These are phyloP conservation scores for Epicampocera succincta DNA, from an alignment of 2,888 invertebrate genomes.

Conservation along the genomic window DNA sequence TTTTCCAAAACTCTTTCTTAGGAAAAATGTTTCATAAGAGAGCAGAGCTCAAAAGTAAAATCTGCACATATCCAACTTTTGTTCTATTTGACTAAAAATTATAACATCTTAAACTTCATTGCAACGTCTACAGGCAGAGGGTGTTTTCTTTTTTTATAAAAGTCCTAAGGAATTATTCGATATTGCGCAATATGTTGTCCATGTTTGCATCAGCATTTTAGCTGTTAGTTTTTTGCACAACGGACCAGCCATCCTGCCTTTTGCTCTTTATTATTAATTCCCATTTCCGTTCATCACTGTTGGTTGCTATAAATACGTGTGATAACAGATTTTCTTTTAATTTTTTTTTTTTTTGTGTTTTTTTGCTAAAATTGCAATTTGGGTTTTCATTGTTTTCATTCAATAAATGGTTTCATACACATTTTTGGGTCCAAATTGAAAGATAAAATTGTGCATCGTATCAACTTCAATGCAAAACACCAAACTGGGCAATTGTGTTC, in stretches of 20 bases:
- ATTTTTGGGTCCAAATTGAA: slow-evolving; percentile 53
- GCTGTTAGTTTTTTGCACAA: slow-evolving; percentile 3
- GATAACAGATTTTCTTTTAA: slow-evolving; percentile 1
- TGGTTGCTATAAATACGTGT: slow-evolving; percentile 4
- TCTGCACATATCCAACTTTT: no score
- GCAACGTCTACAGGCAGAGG: no score
- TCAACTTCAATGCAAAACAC: slow-evolving; percentile 35
- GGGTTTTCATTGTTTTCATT: slow-evolving; percentile 65
- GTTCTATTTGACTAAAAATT: no score
- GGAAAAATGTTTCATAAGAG: no score
- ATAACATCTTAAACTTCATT: no score
- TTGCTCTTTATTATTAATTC: slow-evolving; percentile 13
- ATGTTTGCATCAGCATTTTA: slow-evolving; percentile 63
- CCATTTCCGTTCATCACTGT: slow-evolving; percentile 12
- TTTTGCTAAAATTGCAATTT: slow-evolving; percentile 68
- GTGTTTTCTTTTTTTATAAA: no score
- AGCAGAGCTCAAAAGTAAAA: no score
- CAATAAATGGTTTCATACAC: slow-evolving; percentile 58
- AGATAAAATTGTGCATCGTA: slow-evolving; percentile 51
- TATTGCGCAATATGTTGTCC: slow-evolving; percentile 59
- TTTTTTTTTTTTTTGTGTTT: no score
- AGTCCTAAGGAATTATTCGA: slow-evolving; percentile 12
- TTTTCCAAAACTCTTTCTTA: no score
- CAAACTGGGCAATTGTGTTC: slow-evolving; percentile 54
- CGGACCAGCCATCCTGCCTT: no score